Conservation (phyloP, 2,888 invertebrate genomes). For the Leucophenga montana region DNA sequence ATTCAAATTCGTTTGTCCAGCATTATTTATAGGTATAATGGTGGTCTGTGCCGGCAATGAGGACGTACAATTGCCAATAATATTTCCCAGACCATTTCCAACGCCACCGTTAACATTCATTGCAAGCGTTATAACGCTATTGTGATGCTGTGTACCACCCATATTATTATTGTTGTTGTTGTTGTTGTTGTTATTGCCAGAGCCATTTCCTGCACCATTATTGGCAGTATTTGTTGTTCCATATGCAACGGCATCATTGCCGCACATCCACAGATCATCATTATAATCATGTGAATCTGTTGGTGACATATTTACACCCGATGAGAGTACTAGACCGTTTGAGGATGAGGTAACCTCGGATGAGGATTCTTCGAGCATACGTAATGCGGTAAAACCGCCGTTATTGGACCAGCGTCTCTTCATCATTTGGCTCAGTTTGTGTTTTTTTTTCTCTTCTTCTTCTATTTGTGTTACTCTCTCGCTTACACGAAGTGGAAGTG, state of each 20-base stretch:
- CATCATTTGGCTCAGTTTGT: conserved; percentile 74
- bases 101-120: conserved; percentile 63
- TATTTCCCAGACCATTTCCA: neutral
- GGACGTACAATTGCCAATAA: conserved; percentile 70
- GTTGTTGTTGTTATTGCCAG: neutral
- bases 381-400: conserved; percentile 80
- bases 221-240: conserved; percentile 31
- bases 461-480: conserved; percentile 22
- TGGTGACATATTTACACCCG: conserved; percentile 84
- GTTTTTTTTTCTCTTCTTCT: conserved; percentile 35
- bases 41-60: conserved; percentile 74
- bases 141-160: conserved; percentile 69
- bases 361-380: conserved; percentile 82
- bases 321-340: conserved; percentile 77
- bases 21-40: conserved; percentile 74
- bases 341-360: conserved; percentile 85
- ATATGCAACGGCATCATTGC: conserved; percentile 73
- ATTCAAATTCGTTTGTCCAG: conserved; percentile 27
- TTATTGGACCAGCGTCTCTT: conserved; percentile 86
- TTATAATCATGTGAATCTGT: conserved; percentile 84
- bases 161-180: neutral
- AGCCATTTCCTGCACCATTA: conserved; percentile 53
- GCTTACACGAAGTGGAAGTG: neutral
- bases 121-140: conserved; percentile 71
- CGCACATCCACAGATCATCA: conserved; percentile 84